Percentiles rank a stretch among this genome's conserved stretches.
Conservation (phyloP, 2,888 invertebrate genomes). For the Zootermopsis nevadensis region DNA sequence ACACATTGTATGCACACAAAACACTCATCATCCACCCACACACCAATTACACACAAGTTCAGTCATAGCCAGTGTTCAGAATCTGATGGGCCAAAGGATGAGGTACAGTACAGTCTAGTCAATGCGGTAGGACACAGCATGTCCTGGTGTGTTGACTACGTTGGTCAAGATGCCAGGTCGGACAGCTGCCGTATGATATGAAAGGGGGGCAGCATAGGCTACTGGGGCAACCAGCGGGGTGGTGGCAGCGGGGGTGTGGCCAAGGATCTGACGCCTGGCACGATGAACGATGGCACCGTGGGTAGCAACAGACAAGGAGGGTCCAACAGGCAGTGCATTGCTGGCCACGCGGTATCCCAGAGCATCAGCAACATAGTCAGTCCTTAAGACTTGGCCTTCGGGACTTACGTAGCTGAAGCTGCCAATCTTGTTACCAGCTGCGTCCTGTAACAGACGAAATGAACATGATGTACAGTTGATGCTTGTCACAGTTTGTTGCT, state of each 20-base stretch:
- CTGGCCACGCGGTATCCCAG: conserved; percentile 58
- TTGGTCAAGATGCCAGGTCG: conserved; percentile 60
- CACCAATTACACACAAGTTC: conserved; percentile 27
- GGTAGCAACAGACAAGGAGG: conserved; percentile 54
- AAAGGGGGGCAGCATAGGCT: conserved; percentile 39
- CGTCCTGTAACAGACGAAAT: conserved; percentile 51
- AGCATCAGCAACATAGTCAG: conserved; percentile 59
- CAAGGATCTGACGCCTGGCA: conserved; percentile 51
- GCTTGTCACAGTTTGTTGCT: too few relatives aligned
- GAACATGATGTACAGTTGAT: background rate
- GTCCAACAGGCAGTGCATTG: conserved; percentile 58
- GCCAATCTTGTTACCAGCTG: conserved; percentile 56
- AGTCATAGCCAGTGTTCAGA: conserved; percentile 8
- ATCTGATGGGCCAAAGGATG: background rate
- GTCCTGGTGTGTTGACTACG: conserved; percentile 62
- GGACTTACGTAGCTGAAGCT: conserved; percentile 59
- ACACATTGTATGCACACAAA: conserved; percentile 10
- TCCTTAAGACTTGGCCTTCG: conserved; percentile 57
- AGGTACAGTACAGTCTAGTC: conserved; percentile 56
- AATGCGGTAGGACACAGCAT: conserved; percentile 62
- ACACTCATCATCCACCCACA: conserved; percentile 44
- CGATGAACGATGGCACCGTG: conserved; percentile 55
- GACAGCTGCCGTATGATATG: conserved; percentile 51
- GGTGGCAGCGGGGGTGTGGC: conserved; percentile 43
- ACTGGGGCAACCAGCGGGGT: conserved; percentile 44